Base-by-base conservation (phyloP, 2,888 invertebrate genomes). In the Diarsia mendica region DNA sequence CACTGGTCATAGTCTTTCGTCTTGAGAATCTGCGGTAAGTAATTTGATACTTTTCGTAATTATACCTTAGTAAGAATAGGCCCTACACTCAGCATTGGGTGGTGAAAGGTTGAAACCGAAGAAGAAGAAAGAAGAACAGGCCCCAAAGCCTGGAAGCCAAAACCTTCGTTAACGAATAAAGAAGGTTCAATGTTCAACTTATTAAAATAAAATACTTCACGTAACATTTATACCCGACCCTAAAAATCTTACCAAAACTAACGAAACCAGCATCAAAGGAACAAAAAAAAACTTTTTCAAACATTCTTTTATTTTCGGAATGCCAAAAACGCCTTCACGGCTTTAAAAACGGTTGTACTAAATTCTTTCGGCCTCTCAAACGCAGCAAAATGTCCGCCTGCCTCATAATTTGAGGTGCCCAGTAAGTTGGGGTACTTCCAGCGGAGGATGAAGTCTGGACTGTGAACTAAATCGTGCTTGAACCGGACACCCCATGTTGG, bases 361-460 rank as follows among this genome's bases (percentile, higher is more conserved):
- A 99, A 93, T 2, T 97, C 91, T 72, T 97, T 92, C 0, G 99
- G 98, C 80, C 97, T 97, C 93, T 99, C 98, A 67, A 99, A 97
- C 0, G 98, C 98, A 0, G 98, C 98, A 92, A 98, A 99, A 93
- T 99, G 99, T 0, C 99, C 99, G 0, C 98, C 98, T 1, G 96
- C 92, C 0, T 97, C 93, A 77, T 97, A 93, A 70, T 97, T 97
- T 0, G 97, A 97, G 69, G 97, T 97, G 10, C 98, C 98, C 6
- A 98, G 94, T 5, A 99, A 88, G 89, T 98, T 98, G 8, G 93
- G 92, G 88, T 96, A 98, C 89, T 97, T 97, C 81, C 97, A 96
- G 51, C 96, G 94, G 0, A 98, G 88, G 3, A 98, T 91, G 75
- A 96, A 97, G 81, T 98, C 97, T 0, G 98, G 97, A 15, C 95